Percentiles rank a stretch among this genome's conserved stretches.
phyloP scores from a whole-genome alignment of 2,113 vertebrate genomes.

The Brienomyrus brachyistius region DNA sequence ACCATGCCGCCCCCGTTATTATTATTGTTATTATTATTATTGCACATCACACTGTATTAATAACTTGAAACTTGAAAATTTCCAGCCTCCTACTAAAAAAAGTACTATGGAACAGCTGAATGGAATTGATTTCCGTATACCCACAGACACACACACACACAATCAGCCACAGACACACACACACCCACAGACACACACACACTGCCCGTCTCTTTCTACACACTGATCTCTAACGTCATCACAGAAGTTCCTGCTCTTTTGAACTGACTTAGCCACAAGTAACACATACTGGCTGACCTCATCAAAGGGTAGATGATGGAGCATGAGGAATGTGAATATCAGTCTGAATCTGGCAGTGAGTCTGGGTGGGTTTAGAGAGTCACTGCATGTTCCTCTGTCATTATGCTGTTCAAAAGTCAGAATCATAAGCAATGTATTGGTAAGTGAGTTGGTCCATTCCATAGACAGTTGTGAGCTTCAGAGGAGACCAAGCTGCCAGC shows the following conservation, averaged over 20 bases:
- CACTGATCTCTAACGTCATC: background rate
- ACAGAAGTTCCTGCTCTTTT: background rate
- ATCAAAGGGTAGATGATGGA: background rate
- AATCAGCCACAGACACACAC: too few relatives aligned
- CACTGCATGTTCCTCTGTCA: background rate
- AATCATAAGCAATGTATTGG: background rate
- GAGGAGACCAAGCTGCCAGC: background rate
- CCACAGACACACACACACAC: too few relatives aligned
- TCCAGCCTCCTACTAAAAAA: background rate
- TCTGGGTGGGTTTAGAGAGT: background rate
- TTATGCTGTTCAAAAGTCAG: background rate
- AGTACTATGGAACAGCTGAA: background rate
- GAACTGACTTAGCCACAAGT: background rate
- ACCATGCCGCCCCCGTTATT: too few relatives aligned
- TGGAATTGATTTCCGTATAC: background rate
- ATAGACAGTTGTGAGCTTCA: background rate
- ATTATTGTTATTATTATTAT: background rate
- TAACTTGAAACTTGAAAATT: background rate
- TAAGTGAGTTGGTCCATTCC: background rate
- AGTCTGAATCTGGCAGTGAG: background rate
- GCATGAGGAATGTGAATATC: background rate
- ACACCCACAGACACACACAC: too few relatives aligned
- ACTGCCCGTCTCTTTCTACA: background rate
- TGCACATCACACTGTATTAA: background rate
- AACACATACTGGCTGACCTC: background rate